A percentile compares a stretch with the other conserved stretches of the same genome.
These are phyloP conservation scores for Lamellibrachia satsuma DNA, from an alignment of 2,888 invertebrate genomes.

Conservation along the genomic window DNA sequence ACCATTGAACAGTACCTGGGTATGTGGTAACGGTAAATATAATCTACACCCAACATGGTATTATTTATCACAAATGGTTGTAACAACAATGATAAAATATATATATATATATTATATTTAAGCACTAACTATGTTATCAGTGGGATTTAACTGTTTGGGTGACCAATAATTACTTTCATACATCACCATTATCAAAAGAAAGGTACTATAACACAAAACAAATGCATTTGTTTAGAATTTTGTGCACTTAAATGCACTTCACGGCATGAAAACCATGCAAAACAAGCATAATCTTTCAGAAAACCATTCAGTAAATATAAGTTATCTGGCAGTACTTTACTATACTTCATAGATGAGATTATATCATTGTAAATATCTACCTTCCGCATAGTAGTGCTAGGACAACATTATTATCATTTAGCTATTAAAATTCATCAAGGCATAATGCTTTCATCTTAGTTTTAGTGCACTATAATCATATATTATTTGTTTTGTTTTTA, in stretches of 20 bases:
- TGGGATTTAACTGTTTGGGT: neutral
- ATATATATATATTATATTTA: too few species aligned
- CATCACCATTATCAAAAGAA: neutral
- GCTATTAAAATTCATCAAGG: neutral
- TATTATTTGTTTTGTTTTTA: neutral
- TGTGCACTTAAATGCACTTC: neutral
- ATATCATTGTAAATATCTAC: neutral
- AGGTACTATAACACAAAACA: neutral
- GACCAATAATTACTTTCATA: conserved; percentile 4
- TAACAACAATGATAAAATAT: too few species aligned
- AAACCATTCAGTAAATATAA: neutral
- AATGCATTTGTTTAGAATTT: neutral
- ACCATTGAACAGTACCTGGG: too few species aligned
- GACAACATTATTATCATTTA: neutral
- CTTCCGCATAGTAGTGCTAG: neutral
- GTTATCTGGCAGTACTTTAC: neutral
- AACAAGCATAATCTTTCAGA: neutral
- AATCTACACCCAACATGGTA: too few species aligned
- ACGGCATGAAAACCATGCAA: neutral
- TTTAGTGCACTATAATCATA: neutral
- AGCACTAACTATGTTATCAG: neutral
- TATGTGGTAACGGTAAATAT: too few species aligned
- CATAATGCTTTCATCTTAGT: neutral
- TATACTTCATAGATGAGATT: neutral
- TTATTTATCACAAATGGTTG: too few species aligned